phyloP scores from a whole-genome alignment of 2,888 invertebrate species.

The Andrena minutula region DNA sequence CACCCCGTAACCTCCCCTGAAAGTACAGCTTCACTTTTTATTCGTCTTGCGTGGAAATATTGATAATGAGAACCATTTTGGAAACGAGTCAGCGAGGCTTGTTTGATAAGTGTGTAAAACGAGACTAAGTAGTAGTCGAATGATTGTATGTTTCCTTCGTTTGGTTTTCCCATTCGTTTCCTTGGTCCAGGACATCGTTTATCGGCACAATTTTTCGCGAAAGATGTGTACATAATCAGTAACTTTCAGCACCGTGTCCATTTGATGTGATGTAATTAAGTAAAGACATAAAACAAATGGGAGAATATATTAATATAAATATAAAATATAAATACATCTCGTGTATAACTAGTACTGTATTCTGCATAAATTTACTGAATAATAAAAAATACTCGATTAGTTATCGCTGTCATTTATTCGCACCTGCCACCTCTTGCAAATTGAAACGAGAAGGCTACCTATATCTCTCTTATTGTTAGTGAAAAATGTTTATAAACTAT shows the following conservation, averaged over 20 bases:
- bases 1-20: conserved; percentile 15
- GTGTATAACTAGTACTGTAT: conserved; percentile 75
- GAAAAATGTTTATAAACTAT: no score
- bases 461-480: no score
- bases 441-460: no score
- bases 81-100: not conserved
- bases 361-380: conserved; percentile 74
- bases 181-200: conserved; percentile 56
- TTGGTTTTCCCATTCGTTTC: conserved; percentile 28
- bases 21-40: conserved; percentile 32
- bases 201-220: conserved; percentile 78
- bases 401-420: conserved; percentile 55
- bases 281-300: conserved; percentile 48
- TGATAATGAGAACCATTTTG: conserved; percentile 18
- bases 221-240: conserved; percentile 75
- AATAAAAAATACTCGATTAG: conserved; percentile 77
- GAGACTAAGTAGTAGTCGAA: conserved; percentile 21
- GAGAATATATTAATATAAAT: conserved; percentile 58
- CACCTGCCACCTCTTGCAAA: no score
- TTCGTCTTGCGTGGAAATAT: conserved; percentile 12
- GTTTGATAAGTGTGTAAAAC: conserved; percentile 27
- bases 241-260: conserved; percentile 75
- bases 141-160: conserved; percentile 59
- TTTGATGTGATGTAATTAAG: conserved; percentile 79
- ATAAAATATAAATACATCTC: conserved; percentile 71